Base-by-base conservation (phyloP, 2,888 invertebrate species). In the Drosophila histrio region DNA sequence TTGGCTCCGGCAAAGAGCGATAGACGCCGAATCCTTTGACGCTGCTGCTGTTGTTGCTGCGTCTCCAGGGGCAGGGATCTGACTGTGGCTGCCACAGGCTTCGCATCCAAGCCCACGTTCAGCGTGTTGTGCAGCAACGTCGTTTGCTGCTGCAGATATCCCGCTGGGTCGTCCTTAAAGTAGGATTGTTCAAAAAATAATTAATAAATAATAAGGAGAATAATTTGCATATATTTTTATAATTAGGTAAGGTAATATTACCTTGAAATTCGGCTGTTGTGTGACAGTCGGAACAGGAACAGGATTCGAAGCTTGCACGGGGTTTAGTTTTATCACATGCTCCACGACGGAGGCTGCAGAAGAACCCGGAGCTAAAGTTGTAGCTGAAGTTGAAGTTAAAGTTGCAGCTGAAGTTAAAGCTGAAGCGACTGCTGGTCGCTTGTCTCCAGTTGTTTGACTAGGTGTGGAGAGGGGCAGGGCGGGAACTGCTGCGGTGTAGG, bases 81-180 rank as follows among this genome's bases (percentile, higher is more conserved):
- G 0, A 74, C 67, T 0, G 61, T 61, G 7, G 61, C 46, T 5
- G 62, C 38, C 43, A 58, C 28, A 2, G 68, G 59, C 47, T 79
- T 61, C 30, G 79, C 34, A 91, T 91, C 64, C 95, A 95, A 91
- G 95, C 96, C 61, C 95, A 95, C 91, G 96, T 96, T 8, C 96
- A 97, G 49, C n/a, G 78, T 84, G 88, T 95, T 96, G 88, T 97
- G 97, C 50, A 97, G 91, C 75, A 97, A 91, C 26, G 96, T 96
- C 0, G 97, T 97, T 91, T 98, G 97, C 84, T 97, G 97, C 4
- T 97, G 97, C 77, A 98, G 92, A 92, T 97, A 98, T 2, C 97
- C 97, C 86, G 95, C 96, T 0, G 97, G 97, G 91, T 98, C 97
- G 77, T 98, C 97, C 93, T 97, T 95, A 90, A 97, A 97, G 28